phyloP scores from a whole-genome alignment of 2,113 vertebrate genomes.

The Hucho hucho region DNA sequence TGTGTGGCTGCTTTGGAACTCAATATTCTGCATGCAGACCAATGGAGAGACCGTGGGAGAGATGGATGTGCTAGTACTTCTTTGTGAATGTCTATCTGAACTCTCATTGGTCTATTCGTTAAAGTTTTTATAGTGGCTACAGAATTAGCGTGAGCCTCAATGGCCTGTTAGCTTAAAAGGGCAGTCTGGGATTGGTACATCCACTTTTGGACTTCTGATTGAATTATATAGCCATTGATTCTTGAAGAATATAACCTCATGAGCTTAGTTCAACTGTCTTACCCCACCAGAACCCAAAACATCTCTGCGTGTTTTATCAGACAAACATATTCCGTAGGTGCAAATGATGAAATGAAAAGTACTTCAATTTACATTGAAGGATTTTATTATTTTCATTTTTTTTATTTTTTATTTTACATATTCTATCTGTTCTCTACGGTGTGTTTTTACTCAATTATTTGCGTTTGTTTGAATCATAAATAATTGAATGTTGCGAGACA shows the following conservation, averaged over 20 bases:
- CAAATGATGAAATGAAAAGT: too few species aligned
- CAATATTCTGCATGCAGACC: conserved; percentile 35
- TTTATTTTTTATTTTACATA: neutral
- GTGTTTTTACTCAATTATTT: neutral
- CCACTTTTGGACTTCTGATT: too few species aligned
- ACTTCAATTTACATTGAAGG: too few species aligned
- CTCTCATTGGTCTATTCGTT: neutral
- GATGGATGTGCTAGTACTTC: neutral
- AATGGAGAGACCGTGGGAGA: conserved; percentile 14
- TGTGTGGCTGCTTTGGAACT: conserved; percentile 45
- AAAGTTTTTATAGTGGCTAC: neutral
- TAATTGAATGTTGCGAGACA: neutral
- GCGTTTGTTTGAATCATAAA: neutral
- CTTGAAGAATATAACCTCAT: too few species aligned
- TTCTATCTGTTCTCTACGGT: neutral
- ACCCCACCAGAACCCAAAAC: too few species aligned
- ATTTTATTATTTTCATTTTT: too few species aligned
- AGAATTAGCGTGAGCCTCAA: neutral
- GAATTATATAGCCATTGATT: too few species aligned
- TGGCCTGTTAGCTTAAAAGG: too few species aligned
- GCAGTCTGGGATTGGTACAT: too few species aligned
- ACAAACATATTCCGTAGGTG: too few species aligned
- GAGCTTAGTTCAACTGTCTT: too few species aligned
- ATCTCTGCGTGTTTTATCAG: too few species aligned
- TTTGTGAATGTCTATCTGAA: neutral